Evolutionary conservation across 2,797 vertebrate species (phyloP), one percentile per base, ranked within the genome.

Genomic region (Myiotriccus ornatus): DNA sequence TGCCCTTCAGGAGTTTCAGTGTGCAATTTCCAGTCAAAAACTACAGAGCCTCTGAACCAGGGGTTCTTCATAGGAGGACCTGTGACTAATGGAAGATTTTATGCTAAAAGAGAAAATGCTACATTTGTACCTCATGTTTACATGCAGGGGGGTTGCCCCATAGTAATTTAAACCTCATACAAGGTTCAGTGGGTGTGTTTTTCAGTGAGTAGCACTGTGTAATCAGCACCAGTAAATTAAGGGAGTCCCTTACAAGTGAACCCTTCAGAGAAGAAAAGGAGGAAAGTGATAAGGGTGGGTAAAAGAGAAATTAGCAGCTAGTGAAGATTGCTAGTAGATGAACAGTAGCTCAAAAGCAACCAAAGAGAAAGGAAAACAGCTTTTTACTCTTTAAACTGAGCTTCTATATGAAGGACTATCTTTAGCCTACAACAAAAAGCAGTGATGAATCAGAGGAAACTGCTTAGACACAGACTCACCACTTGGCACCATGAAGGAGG

Each of bases 391-490:
- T 69, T 67, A 82, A 52, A 37, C 3, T 39, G 64, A 85, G 53
- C 43, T 87, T 86, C 49, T 35, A 17, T 64, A 56, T 9, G 34
- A 79, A 80, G 34, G 17, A 30, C 68, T 89, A 50, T 83, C 71
- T 93, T 94, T 77, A 95, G 62, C 37, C 41, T 59, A 12, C 18
- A 53, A 73, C 22, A 85, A 90, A 77, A 85, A 74, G 52, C 79
- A 57, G n/a, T 3, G 57, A 84, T 92, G 87, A 93, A 86, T 88
- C 93, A 92, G 87, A 96, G 89, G 91, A 91, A 95, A 57, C 73
- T 68, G 73, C 79, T 82, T 10, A 89, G 93, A 92, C 93, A 56
- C 56, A 80, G 71, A 83, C 57, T 94, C 89, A 83, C 80, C 67
- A 2, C 37, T 91, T 89, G 79, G 67, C 89, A 56, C 24, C 3